Evolutionary conservation across 2,888 invertebrate genomes (phyloP).

Genomic region (Deroplatys truncata): DNA sequence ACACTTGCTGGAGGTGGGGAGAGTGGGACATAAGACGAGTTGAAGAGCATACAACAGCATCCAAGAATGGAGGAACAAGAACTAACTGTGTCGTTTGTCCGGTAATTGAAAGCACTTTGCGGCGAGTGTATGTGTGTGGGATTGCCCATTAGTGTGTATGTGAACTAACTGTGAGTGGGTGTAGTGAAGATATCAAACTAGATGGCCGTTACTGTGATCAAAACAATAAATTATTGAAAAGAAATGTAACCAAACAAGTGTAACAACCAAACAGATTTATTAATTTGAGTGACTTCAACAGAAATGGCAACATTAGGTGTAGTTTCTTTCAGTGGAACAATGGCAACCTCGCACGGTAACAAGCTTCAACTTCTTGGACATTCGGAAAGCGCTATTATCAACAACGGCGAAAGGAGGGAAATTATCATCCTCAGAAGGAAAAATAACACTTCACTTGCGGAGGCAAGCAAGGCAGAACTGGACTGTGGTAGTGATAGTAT

Average conservation of each 20-base stretch:
- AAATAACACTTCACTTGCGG: background rate
- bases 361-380: conserved; percentile 63
- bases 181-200: background rate
- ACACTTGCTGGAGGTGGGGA: background rate
- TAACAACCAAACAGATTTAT: too few species aligned
- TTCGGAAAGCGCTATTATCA: conserved; percentile 14
- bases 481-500: background rate
- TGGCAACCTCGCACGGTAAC: conserved; percentile 39
- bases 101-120: background rate
- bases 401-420: conserved; percentile 43
- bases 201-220: background rate
- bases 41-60: background rate
- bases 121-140: background rate
- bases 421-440: conserved; percentile 53
- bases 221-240: background rate
- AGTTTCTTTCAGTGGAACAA: conserved; percentile 42
- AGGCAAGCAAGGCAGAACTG: background rate
- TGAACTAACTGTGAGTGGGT: background rate
- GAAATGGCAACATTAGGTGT: conserved; percentile 55
- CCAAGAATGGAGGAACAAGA: background rate
- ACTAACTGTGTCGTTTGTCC: background rate
- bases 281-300: background rate
- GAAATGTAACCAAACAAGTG: background rate
- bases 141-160: background rate
- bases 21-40: background rate